phyloP scores from a whole-genome alignment of 2,888 invertebrate genomes.

The Hanleya hanleyi region DNA sequence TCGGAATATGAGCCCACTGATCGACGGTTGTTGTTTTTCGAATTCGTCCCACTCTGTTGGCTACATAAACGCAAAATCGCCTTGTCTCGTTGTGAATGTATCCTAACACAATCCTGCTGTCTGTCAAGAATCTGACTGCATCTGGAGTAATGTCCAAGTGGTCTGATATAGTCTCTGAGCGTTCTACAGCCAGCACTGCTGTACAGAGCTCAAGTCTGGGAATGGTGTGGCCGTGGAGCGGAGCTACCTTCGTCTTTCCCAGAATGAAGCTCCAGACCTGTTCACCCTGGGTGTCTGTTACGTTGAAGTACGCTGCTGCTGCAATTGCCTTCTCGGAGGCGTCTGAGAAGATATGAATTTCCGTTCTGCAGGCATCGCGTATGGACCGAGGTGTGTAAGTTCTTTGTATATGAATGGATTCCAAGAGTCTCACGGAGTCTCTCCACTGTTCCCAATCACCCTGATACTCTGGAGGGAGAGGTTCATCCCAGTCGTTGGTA shows the following conservation, averaged over 20 bases:
- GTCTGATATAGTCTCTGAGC: background rate
- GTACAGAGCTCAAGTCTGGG: constrained; percentile 22
- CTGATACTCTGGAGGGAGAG: too few relatives aligned
- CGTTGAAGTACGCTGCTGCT: constrained; percentile 9
- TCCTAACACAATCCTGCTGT: too few relatives aligned
- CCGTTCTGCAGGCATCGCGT: background rate
- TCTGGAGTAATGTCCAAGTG: background rate
- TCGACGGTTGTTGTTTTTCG: constrained; percentile 2
- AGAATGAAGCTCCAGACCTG: constrained; percentile 3
- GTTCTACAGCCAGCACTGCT: constrained; percentile 16
- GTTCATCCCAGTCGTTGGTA: too few relatives aligned
- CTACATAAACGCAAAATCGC: constrained; percentile 24
- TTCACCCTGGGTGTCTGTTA: background rate
- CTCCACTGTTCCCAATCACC: too few relatives aligned
- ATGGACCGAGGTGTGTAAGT: background rate
- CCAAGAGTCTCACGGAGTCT: too few relatives aligned
- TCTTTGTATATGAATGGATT: constrained; percentile 3
- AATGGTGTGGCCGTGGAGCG: constrained; percentile 22
- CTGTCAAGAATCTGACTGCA: background rate
- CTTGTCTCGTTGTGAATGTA: background rate
- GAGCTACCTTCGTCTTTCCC: constrained; percentile 30
- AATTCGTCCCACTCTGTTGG: constrained; percentile 19
- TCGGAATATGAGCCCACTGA: too few relatives aligned
- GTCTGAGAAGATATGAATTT: constrained; percentile 23
- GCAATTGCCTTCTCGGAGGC: constrained; percentile 14